phyloP scores from a whole-genome alignment of 2,888 invertebrate species.

The Odontomyia ornata region DNA sequence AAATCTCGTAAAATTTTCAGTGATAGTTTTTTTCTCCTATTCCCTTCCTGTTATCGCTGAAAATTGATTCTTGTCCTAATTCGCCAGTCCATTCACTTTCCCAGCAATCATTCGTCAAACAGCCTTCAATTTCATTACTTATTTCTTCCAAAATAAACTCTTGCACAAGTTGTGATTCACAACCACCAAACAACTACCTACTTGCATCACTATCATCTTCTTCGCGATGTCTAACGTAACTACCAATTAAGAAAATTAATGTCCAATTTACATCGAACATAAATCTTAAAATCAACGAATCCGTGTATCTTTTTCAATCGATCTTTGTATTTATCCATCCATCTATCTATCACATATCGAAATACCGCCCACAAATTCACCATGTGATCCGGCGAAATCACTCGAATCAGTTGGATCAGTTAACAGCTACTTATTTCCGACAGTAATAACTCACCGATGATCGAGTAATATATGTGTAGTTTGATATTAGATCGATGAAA shows the following conservation, averaged over 20 bases:
- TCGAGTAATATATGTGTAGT: constrained; percentile 6
- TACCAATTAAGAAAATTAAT: constrained; percentile 38
- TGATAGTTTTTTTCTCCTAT: too few relatives aligned
- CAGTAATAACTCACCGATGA: constrained; percentile 36
- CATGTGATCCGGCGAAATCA: constrained; percentile 20
- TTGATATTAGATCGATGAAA: constrained; percentile 30
- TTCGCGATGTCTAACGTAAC: not conserved
- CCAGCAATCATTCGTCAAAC: too few relatives aligned
- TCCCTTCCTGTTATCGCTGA: too few relatives aligned
- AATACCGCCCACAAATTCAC: constrained; percentile 22
- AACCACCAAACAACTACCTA: not conserved
- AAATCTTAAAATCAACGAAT: constrained; percentile 11
- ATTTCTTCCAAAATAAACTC: constrained; percentile 9
- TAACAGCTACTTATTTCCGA: constrained; percentile 38
- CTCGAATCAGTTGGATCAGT: constrained; percentile 25
- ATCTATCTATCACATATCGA: constrained; percentile 4
- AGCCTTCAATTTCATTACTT: not conserved
- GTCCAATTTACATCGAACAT: constrained; percentile 34
- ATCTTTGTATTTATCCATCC: not conserved
- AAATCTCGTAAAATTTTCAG: too few relatives aligned
- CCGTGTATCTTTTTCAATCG: not conserved
- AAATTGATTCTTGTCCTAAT: too few relatives aligned
- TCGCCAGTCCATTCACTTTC: too few relatives aligned
- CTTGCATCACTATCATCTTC: not conserved
- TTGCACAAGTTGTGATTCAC: not conserved